These are phyloP conservation scores for Slavum lentiscoides DNA, from an alignment of 2,888 invertebrate genomes.

Conservation along the genomic window DNA sequence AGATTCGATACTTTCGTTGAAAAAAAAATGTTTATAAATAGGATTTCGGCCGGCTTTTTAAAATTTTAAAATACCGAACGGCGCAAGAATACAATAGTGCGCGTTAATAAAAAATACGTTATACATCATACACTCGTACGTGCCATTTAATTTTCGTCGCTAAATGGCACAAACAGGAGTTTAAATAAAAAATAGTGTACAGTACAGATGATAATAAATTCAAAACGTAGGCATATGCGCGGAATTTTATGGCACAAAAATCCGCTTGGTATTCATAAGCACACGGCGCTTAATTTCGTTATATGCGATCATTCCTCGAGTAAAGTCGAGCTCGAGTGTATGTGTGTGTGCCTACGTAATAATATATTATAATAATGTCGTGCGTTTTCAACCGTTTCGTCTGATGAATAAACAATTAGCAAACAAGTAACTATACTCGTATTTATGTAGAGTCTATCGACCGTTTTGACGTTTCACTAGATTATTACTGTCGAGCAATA, in stretches of 20 bases:
- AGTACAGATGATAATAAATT: background rate
- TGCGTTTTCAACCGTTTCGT: background rate
- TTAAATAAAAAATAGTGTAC: background rate
- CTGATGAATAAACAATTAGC: slow-evolving; percentile 17
- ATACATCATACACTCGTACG: background rate
- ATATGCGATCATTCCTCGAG: background rate
- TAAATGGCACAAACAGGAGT: background rate
- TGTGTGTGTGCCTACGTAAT: background rate
- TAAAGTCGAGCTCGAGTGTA: no score
- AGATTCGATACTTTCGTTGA: no score
- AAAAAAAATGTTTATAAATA: no score
- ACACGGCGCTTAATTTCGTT: background rate
- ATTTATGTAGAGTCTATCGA: no score
- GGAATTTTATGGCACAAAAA: background rate
- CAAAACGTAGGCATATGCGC: background rate
- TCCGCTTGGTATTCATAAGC: slow-evolving; percentile 5
- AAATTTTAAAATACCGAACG: no score
- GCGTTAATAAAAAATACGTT: no score
- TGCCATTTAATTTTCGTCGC: background rate
- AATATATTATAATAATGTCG: background rate
- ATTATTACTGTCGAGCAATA: background rate
- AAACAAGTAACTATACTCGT: background rate
- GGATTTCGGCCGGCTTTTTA: no score
- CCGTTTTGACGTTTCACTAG: background rate
- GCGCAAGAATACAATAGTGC: no score